Conservation (phyloP, 2,888 invertebrate genomes). For the Choristoneura rosaceana region DNA sequence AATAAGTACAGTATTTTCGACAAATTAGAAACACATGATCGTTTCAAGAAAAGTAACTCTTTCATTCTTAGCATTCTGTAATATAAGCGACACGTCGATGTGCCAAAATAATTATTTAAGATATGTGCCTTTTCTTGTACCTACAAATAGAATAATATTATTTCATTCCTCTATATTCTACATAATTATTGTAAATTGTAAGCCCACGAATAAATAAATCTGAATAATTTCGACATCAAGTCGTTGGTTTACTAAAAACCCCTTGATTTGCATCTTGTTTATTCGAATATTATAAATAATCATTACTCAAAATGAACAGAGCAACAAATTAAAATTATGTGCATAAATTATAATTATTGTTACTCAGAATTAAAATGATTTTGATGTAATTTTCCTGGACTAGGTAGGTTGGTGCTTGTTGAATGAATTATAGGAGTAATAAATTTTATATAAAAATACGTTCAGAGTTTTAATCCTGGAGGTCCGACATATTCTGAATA, state of each 20-base stretch:
- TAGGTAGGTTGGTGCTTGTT: conserved; percentile 27
- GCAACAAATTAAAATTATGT: conserved; percentile 21
- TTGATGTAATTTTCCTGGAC: conserved; percentile 23
- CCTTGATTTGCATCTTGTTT: conserved; percentile 25
- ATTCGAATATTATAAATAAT: conserved; percentile 26
- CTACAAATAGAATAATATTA: not conserved
- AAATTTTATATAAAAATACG: conserved; percentile 38
- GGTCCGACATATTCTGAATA: conserved; percentile 36
- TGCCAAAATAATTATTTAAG: conserved; percentile 15
- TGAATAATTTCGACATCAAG: conserved; percentile 17
- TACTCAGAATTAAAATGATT: conserved; percentile 27
- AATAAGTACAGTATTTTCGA: conserved; percentile 16
- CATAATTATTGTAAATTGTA: not conserved
- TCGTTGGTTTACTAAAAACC: conserved; percentile 19
- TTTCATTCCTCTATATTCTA: not conserved
- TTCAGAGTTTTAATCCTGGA: conserved; percentile 35
- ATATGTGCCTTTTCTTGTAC: conserved; percentile 1
- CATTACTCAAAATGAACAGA: conserved; percentile 7
- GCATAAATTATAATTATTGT: conserved; percentile 30
- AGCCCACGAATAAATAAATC: not conserved
- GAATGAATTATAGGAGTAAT: conserved; percentile 41
- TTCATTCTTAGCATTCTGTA: conserved; percentile 4
- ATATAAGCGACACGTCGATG: not conserved
- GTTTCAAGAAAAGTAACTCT: not conserved
- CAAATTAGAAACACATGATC: not conserved